Conservation (phyloP, 30 jellyfish, hydroid and myxozoan genomes). For the Hydractinia echinata region DNA sequence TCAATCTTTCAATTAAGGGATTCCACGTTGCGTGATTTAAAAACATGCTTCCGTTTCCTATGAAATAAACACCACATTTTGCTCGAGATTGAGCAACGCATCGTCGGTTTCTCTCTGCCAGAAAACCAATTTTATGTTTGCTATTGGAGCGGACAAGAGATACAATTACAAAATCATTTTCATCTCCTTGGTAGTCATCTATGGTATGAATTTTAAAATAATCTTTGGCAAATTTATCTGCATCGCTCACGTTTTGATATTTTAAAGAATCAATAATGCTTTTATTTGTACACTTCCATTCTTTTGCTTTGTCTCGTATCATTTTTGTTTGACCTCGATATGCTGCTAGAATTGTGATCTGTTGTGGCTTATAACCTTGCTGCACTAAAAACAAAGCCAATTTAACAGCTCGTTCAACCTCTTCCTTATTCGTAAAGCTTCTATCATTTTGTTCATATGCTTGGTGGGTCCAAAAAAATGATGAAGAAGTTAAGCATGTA, state of each 20-base stretch:
- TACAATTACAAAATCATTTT: slow-evolving; percentile 60
- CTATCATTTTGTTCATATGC: slow-evolving; percentile 34
- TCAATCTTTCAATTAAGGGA: slow-evolving; percentile 25
- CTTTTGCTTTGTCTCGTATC: slow-evolving; percentile 32
- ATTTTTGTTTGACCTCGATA: slow-evolving; percentile 58
- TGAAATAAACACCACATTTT: slow-evolving; percentile 53
- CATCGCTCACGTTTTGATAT: too few relatives aligned
- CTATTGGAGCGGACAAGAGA: slow-evolving; percentile 48
- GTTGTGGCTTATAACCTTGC: slow-evolving; percentile 40
- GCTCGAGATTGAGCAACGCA: slow-evolving; percentile 83
- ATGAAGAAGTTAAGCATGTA: slow-evolving; percentile 25
- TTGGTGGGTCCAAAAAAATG: slow-evolving; percentile 53
- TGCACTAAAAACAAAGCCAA: slow-evolving; percentile 43
- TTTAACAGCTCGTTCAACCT: slow-evolving; percentile 44
- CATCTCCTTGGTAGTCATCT: slow-evolving; percentile 75
- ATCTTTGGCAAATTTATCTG: background rate
- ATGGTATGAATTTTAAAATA: slow-evolving; percentile 39
- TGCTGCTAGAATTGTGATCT: slow-evolving; percentile 55
- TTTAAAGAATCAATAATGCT: background rate
- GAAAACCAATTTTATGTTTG: slow-evolving; percentile 38
- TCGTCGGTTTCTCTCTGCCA: slow-evolving; percentile 44
- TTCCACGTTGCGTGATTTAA: slow-evolving; percentile 36
- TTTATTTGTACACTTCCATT: background rate
- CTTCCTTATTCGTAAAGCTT: slow-evolving; percentile 48
- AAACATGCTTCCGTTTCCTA: slow-evolving; percentile 40